Conservation (phyloP, 2,113 vertebrate species). For the Cyprinodon variegatus region DNA sequence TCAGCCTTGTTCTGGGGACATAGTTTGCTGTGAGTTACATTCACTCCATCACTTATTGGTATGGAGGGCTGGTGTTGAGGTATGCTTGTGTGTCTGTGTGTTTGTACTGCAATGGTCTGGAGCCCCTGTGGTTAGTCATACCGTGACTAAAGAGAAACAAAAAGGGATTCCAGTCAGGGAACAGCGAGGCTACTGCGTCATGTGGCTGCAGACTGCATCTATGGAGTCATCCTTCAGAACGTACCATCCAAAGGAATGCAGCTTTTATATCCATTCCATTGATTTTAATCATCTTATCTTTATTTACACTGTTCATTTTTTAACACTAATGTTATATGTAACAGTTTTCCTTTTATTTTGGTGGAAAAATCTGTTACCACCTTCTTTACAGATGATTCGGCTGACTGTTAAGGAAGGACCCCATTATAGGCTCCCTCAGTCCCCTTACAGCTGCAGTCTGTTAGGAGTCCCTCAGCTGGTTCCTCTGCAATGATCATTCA, state of each 20-base stretch:
- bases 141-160: slow-evolving; percentile 28
- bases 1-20: slow-evolving; percentile 15
- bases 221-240: slow-evolving; percentile 31
- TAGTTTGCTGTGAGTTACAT: slow-evolving; percentile 21
- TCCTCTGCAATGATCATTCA: too few species aligned
- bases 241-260: slow-evolving; percentile 1
- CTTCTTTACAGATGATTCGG: too few species aligned
- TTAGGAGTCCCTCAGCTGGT: too few species aligned
- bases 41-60: slow-evolving; percentile 22
- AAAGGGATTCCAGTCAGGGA: slow-evolving; percentile 35
- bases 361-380: too few species aligned
- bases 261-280: neutral
- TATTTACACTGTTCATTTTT: neutral
- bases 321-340: neutral
- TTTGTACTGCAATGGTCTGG: slow-evolving; percentile 31
- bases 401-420: too few species aligned
- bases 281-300: neutral
- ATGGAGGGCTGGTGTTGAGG: slow-evolving; percentile 16
- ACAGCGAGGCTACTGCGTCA: slow-evolving; percentile 31
- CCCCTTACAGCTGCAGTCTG: too few species aligned
- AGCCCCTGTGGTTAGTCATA: slow-evolving; percentile 59
- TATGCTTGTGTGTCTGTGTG: slow-evolving; percentile 57
- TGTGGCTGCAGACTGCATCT: slow-evolving; percentile 42
- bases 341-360: too few species aligned
- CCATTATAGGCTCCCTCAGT: too few species aligned